Conservation (phyloP, 2,797 vertebrate species). For the Toxotes lorentzi region DNA sequence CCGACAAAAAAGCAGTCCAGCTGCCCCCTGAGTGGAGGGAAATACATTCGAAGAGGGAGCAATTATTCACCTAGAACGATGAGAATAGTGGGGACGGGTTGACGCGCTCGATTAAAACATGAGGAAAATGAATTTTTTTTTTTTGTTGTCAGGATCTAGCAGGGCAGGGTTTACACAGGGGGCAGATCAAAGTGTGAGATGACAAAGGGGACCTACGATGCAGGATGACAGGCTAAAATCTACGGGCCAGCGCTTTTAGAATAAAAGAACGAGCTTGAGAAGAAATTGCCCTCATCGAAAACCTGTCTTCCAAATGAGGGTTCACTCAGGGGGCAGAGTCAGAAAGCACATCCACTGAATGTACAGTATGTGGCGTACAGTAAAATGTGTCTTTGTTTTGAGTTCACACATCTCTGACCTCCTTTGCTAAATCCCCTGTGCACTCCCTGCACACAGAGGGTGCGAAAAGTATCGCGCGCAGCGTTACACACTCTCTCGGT, state of each 20-base stretch:
- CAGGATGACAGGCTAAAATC: conserved; percentile 62
- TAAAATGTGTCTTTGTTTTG: conserved; percentile 75
- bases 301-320: conserved; percentile 55
- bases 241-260: conserved; percentile 40
- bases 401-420: conserved; percentile 77
- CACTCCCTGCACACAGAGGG: conserved; percentile 49
- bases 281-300: conserved; percentile 61
- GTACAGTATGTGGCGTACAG: conserved; percentile 56
- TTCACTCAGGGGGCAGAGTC: conserved; percentile 68
- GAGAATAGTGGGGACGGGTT: conserved; percentile 44
- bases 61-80: conserved; percentile 62
- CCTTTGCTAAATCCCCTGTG: conserved; percentile 59
- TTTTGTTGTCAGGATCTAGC: conserved; percentile 65
- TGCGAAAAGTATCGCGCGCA: conserved; percentile 71
- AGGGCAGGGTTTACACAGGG: conserved; percentile 60
- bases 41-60: conserved; percentile 63
- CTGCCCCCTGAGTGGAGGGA: conserved; percentile 37
- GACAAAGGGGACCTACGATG: conserved; percentile 58
- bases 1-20: conserved; percentile 31
- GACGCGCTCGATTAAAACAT: conserved; percentile 70
- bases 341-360: not conserved
- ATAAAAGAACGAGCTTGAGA: conserved; percentile 45
- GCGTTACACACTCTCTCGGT: conserved; percentile 61
- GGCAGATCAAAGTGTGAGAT: conserved; percentile 68
- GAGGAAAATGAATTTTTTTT: conserved; percentile 63